phyloP scores from a whole-genome alignment of 2,113 vertebrate species.

The Ceyx margarethae region DNA sequence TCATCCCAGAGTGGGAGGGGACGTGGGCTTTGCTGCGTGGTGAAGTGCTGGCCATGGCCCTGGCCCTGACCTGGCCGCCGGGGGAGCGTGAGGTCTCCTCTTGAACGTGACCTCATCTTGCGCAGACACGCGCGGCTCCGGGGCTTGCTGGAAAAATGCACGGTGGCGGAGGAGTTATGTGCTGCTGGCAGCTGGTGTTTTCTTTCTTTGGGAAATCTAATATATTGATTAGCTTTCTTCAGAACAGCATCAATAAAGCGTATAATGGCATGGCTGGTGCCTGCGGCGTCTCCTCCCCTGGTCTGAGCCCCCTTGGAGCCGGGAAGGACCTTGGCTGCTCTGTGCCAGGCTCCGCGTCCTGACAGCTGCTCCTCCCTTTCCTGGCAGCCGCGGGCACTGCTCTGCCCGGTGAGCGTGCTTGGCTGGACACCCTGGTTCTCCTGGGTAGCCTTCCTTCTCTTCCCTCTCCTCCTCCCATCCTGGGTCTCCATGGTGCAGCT shows the following conservation, averaged over 20 bases:
- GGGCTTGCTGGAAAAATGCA: conserved; percentile 46
- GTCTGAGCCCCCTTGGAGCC: conserved; percentile 39
- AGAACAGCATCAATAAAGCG: conserved; percentile 70
- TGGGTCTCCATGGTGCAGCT: rapidly evolving
- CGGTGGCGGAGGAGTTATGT: conserved; percentile 20
- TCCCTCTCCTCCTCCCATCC: background rate
- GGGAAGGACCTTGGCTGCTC: conserved; percentile 44
- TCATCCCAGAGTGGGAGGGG: rapidly evolving
- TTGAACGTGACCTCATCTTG: conserved; percentile 47
- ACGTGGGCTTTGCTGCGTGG: rapidly evolving
- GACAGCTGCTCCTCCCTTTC: conserved; percentile 11
- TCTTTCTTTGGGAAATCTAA: conserved; percentile 76
- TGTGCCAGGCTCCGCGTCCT: background rate
- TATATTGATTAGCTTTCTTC: conserved; percentile 77
- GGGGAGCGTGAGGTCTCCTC: background rate
- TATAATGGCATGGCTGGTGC: conserved; percentile 70
- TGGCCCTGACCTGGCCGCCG: background rate
- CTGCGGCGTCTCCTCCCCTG: conserved; percentile 53
- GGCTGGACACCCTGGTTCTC: background rate
- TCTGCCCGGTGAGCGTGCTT: background rate
- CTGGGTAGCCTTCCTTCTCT: background rate
- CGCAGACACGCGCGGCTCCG: background rate
- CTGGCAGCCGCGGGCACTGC: background rate
- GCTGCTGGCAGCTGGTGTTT: conserved; percentile 67
- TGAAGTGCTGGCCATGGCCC: background rate